Base-by-base conservation (phyloP, 2,797 vertebrate genomes). In the Syndactyla subalaris region DNA sequence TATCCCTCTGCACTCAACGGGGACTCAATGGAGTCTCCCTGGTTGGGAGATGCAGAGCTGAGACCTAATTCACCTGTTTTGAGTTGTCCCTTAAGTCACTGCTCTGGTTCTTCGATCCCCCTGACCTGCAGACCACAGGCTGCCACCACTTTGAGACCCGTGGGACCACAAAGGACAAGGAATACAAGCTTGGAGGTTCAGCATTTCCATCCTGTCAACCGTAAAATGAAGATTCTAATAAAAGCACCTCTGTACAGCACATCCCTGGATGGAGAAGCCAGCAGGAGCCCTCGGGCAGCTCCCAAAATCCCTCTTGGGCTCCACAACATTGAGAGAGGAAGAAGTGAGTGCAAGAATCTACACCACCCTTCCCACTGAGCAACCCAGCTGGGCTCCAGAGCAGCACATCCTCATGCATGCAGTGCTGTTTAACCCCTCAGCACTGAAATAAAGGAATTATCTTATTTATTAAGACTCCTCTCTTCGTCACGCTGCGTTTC, bases 401-500 rank as follows among this genome's bases (percentile, higher is more conserved):
- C 67, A 92, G 36, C 34, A 71, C 89, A 79, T 66, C 77, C 8
- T 1, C 59, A 29, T 59, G 41, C 34, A 61, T 4, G 1, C 6
- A 5, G 61, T 71, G 86, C 52, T 70, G 32, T 75, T 90, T 85
- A 89, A 93, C n/a, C 9, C 38, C 22, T 58, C 39, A 68, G n/a
- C n/a, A 39, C 15, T 30, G 29, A 62, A 91, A 88, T 32, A 54
- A 75, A 88, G 23, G 19, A 39, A 71, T 63, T 52, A 17, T 45
- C 70, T 80, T 54, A 51, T 66, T 84, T 68, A 77, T 70, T 75
- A 61, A 61, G 19, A 65, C 38, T 7, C 2, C 78, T 75, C 65
- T 88, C 41, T 66, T 58, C 5, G 2, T 43, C 0, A 0, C 74
- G 30, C 38, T 62, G n/a, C 1, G 1, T 66, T 65, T 65, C 72